Evolutionary conservation across 2,113 vertebrate genomes (phyloP).

Genomic region (Pimephales promelas): DNA sequence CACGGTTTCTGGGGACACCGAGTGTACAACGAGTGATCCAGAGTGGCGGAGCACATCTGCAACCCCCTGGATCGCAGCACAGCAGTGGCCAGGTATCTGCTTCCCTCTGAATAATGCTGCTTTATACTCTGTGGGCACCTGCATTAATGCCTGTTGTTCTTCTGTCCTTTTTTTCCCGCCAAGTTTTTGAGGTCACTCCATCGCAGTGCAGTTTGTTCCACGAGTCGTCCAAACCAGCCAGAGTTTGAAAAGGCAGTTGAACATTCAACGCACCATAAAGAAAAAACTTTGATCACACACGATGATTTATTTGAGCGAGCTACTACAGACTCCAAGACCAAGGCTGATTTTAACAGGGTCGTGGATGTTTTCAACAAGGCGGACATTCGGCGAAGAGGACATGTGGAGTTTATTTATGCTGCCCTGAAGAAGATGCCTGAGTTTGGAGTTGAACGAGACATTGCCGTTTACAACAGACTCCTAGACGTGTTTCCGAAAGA

Average conservation of each 20-base stretch:
- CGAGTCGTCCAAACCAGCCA: slow-evolving; percentile 34
- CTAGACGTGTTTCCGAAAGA: slow-evolving; percentile 90
- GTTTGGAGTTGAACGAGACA: slow-evolving; percentile 83
- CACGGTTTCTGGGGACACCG: slow-evolving; percentile 24
- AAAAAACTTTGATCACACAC: slow-evolving; percentile 52
- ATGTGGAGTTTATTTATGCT: slow-evolving; percentile 89
- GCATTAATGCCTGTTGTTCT: neutral
- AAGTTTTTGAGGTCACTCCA: slow-evolving; percentile 65
- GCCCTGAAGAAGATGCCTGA: slow-evolving; percentile 85
- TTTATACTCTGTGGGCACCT: neutral
- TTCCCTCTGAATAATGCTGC: neutral
- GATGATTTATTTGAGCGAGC: slow-evolving; percentile 76
- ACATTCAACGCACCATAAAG: neutral
- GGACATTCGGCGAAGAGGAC: slow-evolving; percentile 80
- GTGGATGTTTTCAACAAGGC: slow-evolving; percentile 73
- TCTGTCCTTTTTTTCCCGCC: neutral
- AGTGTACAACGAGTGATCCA: neutral
- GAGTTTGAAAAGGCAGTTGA: slow-evolving; percentile 30
- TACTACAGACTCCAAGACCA: slow-evolving; percentile 61
- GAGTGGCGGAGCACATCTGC: slow-evolving; percentile 3
- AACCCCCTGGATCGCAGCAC: neutral
- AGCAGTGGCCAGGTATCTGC: slow-evolving; percentile 61
- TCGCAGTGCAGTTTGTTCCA: slow-evolving; percentile 40
- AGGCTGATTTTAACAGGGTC: slow-evolving; percentile 76
- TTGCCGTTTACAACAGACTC: slow-evolving; percentile 83